Evolutionary conservation across 2,888 invertebrate genomes (phyloP).

Genomic region (Deilephila porcellus): DNA sequence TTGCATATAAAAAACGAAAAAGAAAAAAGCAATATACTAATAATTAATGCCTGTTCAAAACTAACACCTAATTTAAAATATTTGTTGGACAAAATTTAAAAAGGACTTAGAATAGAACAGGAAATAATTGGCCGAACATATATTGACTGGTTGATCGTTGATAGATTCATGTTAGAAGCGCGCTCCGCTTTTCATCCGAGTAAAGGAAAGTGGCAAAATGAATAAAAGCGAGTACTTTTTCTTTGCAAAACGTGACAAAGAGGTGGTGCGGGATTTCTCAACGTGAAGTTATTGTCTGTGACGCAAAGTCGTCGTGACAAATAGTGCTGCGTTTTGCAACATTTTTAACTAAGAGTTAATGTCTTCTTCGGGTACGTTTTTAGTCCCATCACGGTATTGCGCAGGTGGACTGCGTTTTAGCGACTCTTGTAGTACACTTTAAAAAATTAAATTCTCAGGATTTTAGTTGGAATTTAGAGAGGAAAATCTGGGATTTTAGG

Average conservation of each 20-base stretch:
- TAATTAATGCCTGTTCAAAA: too few species aligned
- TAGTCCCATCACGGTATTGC: background rate
- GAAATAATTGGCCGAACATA: background rate
- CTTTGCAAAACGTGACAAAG: constrained; percentile 78
- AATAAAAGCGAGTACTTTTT: constrained; percentile 71
- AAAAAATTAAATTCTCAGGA: background rate
- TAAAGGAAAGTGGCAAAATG: constrained; percentile 61
- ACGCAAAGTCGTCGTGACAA: constrained; percentile 75
- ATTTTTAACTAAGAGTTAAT: constrained; percentile 72
- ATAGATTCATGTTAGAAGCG: constrained; percentile 32
- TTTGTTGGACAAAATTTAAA: background rate
- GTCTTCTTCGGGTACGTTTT: constrained; percentile 46
- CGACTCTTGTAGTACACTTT: too few species aligned
- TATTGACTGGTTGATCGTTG: background rate
- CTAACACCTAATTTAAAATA: too few species aligned
- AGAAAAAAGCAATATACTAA: too few species aligned
- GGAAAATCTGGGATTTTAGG: background rate
- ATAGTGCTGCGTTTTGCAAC: constrained; percentile 73
- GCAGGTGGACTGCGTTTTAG: background rate
- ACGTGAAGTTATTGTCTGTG: constrained; percentile 77
- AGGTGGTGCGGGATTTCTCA: constrained; percentile 76
- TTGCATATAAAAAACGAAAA: too few species aligned
- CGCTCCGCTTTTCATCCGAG: constrained; percentile 36
- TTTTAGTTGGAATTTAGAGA: background rate
- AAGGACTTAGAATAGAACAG: background rate